Conservation (phyloP, 1,140 invertebrate species). For the Tetramorium alpestre region DNA sequence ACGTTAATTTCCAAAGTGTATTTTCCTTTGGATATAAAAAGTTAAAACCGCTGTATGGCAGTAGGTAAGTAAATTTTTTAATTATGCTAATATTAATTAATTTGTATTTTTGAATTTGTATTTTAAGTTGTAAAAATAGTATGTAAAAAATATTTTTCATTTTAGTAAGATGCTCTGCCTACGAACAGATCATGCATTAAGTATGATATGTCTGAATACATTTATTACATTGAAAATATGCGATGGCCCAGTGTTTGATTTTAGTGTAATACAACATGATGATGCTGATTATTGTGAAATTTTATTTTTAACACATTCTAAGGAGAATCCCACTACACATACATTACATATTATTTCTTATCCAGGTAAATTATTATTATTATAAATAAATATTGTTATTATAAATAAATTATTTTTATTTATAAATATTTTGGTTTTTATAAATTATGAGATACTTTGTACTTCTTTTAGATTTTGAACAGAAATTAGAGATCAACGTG, state of each 20-base stretch:
- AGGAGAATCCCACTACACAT: slow-evolving; percentile 30
- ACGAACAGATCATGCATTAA: slow-evolving; percentile 68
- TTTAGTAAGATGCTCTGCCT: slow-evolving; percentile 75
- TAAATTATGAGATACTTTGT: slow-evolving; percentile 27
- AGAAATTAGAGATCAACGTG: slow-evolving; percentile 79
- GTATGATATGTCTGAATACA: slow-evolving; percentile 75
- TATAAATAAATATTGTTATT: too few species aligned
- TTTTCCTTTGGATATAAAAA: slow-evolving; percentile 71
- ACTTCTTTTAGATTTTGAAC: slow-evolving; percentile 75
- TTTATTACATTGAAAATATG: slow-evolving; percentile 74
- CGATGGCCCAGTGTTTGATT: slow-evolving; percentile 72
- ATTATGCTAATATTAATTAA: neutral
- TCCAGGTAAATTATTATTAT: slow-evolving; percentile 73
- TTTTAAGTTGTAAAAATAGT: neutral
- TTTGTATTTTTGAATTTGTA: neutral
- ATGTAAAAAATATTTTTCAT: slow-evolving; percentile 32
- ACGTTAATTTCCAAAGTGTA: slow-evolving; percentile 52
- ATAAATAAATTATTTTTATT: neutral
- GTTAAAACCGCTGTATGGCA: slow-evolving; percentile 70
- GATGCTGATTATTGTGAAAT: slow-evolving; percentile 68
- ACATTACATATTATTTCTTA: slow-evolving; percentile 76
- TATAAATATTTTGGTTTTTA: neutral
- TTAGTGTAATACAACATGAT: slow-evolving; percentile 73
- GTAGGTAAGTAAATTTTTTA: slow-evolving; percentile 65
- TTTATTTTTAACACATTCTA: slow-evolving; percentile 70